These are phyloP conservation scores for Dromococcyx pavoninus DNA, from an alignment of 2,797 vertebrate genomes.

Conservation along the genomic window DNA sequence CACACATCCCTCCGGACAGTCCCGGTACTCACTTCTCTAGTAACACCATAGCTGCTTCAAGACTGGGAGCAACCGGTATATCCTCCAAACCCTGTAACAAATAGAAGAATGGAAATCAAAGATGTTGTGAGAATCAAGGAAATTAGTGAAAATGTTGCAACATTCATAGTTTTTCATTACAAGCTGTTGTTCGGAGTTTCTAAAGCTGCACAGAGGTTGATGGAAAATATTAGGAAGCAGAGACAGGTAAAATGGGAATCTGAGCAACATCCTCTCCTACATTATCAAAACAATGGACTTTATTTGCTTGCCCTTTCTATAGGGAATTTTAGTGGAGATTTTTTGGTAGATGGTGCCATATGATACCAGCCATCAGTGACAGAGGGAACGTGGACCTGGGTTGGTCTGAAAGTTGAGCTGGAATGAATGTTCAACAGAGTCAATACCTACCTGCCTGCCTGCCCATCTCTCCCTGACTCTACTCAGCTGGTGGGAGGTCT, in stretches of 20 bases:
- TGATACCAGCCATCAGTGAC: background rate
- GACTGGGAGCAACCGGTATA: background rate
- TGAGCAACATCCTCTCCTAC: background rate
- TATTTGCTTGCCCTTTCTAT: background rate
- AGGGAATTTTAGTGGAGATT: rapidly evolving
- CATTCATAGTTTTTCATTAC: background rate
- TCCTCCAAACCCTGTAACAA: rapidly evolving
- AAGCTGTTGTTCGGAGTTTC: background rate
- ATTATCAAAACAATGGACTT: background rate
- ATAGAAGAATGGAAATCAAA: background rate
- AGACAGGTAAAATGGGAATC: background rate
- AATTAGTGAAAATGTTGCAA: background rate
- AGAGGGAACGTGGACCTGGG: rapidly evolving
- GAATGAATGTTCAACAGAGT: background rate
- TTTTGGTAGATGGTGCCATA: background rate
- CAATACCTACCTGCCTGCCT: background rate
- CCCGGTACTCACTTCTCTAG: background rate
- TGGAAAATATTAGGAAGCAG: background rate
- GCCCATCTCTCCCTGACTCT: background rate
- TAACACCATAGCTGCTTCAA: background rate
- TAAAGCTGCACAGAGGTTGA: background rate
- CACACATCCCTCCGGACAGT: background rate
- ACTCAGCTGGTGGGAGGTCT: background rate
- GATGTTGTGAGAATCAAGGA: background rate
- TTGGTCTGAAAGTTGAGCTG: rapidly evolving